These are phyloP conservation scores for Florisuga fusca DNA, from an alignment of 2,797 vertebrate genomes.

Conservation along the genomic window DNA sequence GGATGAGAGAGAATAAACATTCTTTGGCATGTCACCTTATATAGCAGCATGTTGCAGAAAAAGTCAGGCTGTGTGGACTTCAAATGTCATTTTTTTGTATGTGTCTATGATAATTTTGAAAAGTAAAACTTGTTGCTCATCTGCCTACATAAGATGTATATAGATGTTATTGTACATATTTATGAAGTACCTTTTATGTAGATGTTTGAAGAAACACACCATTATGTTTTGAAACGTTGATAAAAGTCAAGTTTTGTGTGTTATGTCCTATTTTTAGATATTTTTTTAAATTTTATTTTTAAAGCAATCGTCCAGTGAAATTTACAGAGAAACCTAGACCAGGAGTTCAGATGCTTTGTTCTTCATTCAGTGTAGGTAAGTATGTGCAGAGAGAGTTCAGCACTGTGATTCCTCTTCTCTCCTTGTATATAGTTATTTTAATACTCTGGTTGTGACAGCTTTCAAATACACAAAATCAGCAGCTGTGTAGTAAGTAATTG, in stretches of 20 bases:
- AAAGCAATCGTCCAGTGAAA: constrained; percentile 91
- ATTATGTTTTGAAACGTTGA: neutral
- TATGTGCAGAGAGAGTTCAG: neutral
- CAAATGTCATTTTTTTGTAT: neutral
- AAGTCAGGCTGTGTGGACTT: neutral
- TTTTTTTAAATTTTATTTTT: constrained; percentile 10
- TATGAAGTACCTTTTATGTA: neutral
- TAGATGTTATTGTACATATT: neutral
- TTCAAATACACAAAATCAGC: neutral
- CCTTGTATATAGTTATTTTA: neutral
- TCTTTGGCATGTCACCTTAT: neutral
- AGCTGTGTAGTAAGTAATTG: neutral
- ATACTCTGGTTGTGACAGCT: neutral
- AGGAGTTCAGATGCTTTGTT: constrained; percentile 95
- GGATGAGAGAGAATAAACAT: neutral
- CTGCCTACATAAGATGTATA: neutral
- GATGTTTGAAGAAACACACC: neutral
- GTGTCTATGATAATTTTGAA: neutral
- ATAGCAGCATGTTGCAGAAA: neutral
- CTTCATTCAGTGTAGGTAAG: constrained; percentile 97
- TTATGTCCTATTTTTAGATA: neutral
- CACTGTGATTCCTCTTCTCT: neutral
- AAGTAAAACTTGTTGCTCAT: neutral
- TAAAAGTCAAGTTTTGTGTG: neutral
- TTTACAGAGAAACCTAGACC: constrained; percentile 95